A percentile compares a stretch with the other conserved stretches of the same genome.
Evolutionary conservation across 2,888 invertebrate genomes (phyloP).

Genomic region (Pinctada fucata): DNA sequence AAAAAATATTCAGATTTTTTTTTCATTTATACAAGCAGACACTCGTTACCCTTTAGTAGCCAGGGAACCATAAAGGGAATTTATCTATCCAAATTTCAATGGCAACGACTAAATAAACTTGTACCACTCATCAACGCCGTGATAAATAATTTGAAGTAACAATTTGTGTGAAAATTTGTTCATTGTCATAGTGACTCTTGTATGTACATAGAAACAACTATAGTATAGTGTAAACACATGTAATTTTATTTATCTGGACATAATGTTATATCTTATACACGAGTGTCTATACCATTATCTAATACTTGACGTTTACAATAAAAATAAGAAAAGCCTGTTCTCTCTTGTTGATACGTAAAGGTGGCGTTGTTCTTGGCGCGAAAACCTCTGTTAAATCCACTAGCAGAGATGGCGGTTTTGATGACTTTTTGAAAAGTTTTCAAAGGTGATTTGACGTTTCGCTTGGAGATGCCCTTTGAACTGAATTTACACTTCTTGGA

Average conservation of each 20-base stretch:
- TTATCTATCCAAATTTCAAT: slow-evolving; percentile 3
- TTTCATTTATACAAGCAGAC: too few relatives aligned
- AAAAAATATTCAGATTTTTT: too few relatives aligned
- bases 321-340: slow-evolving; percentile 2
- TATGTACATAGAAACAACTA: too few relatives aligned
- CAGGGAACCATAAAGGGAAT: not conserved
- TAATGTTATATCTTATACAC: not conserved
- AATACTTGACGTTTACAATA: slow-evolving; percentile 8
- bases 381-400: slow-evolving; percentile 5
- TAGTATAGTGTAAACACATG: too few relatives aligned
- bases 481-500: slow-evolving; percentile 17
- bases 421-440: not conserved
- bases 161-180: too few relatives aligned
- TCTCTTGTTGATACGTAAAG: slow-evolving; percentile 1
- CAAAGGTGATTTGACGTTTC: not conserved
- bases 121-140: not conserved
- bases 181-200: too few relatives aligned
- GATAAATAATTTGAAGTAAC: too few relatives aligned
- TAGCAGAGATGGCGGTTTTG: too few relatives aligned
- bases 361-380: not conserved
- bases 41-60: too few relatives aligned
- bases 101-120: not conserved
- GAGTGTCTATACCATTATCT: not conserved
- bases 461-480: slow-evolving; percentile 1
- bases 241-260: not conserved